Evolutionary conservation across 2,113 vertebrate species (phyloP), one percentile per base, ranked within the genome.

Genomic region (Pelodiscus sinensis): DNA sequence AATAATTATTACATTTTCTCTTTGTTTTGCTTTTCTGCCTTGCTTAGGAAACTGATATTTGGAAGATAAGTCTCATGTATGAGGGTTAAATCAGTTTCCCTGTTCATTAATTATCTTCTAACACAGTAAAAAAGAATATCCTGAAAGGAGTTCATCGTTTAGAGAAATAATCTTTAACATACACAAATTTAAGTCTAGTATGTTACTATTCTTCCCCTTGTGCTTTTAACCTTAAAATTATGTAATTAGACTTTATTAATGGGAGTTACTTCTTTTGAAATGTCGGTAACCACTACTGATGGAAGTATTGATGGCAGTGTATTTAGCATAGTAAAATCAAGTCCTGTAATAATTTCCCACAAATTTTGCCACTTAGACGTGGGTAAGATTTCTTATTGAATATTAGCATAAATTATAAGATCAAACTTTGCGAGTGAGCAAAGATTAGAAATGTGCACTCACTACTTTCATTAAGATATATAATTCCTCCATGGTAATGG

Each of bases 91-190:
- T 84, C 68, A 56, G 62, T 54, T 55, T 89, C 22, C 4, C 9
- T 2, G 1, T 77, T 88, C 24, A 3, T 77, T n/a, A 38, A 15
- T 12, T 50, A 16, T 44, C 88, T 24, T 85, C 55, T n/a, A 79
- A 25, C 73, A 13, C 29, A 58, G 3, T 0, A 1, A 1, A 4
- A 22, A 13, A 75, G 11, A 4, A 18, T 1, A 3, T 62, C n/a
- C 51, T 6, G 3, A 22, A 9, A 58, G 38, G 8, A 9, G 85
- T 91, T 3, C 56, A 21, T 58, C 4, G 31, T 21, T 73, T 83
- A 24, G 21, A 62, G 83, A 82, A 78, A 16, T 58, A 65, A 35
- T 21, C 84, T 19, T 75, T 81, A 56, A 44, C 24, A 6, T 2
- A 60, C 73, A 73, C 35, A 81, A 54, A 27, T 6, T 5, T 0